phyloP scores from a whole-genome alignment of 2,113 vertebrate genomes.

The Osmerus mordax region DNA sequence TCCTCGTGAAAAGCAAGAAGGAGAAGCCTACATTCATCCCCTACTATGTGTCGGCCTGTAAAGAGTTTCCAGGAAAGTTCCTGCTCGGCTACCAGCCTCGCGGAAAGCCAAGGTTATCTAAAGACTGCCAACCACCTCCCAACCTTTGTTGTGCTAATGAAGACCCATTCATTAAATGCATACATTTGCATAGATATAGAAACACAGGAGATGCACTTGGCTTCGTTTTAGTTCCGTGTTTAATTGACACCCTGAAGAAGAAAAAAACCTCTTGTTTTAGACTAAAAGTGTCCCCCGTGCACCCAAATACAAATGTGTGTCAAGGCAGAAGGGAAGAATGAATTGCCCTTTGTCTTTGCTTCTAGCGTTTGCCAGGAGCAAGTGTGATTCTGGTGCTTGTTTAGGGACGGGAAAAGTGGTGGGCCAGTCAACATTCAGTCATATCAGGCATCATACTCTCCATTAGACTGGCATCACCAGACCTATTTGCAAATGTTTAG shows the following conservation, averaged over 20 bases:
- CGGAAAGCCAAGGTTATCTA: constrained; percentile 80
- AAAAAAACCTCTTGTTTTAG: neutral
- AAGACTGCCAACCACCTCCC: constrained; percentile 21
- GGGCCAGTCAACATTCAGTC: neutral
- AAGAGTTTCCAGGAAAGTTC: constrained; percentile 88
- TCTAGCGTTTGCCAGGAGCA: neutral
- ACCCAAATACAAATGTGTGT: constrained; percentile 33
- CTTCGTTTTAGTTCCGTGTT: neutral
- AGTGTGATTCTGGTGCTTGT: constrained; percentile 3
- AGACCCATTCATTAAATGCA: constrained; percentile 11
- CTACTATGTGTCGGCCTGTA: constrained; percentile 85
- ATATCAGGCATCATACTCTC: too few relatives aligned
- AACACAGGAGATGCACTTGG: constrained; percentile 12
- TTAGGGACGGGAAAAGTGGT: too few relatives aligned
- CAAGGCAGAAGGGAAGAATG: constrained; percentile 18
- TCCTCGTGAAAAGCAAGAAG: constrained; percentile 84
- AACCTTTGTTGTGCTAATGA: constrained; percentile 36
- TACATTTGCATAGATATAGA: constrained; percentile 16
- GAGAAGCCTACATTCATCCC: constrained; percentile 89
- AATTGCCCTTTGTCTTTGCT: constrained; percentile 10
- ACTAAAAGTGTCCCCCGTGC: neutral
- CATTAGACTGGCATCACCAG: neutral
- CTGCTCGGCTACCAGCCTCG: constrained; percentile 84
- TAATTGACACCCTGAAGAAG: neutral
- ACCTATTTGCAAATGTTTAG: too few relatives aligned